phyloP scores from a whole-genome alignment of 2,113 vertebrate genomes.

The Percina caprodes region DNA sequence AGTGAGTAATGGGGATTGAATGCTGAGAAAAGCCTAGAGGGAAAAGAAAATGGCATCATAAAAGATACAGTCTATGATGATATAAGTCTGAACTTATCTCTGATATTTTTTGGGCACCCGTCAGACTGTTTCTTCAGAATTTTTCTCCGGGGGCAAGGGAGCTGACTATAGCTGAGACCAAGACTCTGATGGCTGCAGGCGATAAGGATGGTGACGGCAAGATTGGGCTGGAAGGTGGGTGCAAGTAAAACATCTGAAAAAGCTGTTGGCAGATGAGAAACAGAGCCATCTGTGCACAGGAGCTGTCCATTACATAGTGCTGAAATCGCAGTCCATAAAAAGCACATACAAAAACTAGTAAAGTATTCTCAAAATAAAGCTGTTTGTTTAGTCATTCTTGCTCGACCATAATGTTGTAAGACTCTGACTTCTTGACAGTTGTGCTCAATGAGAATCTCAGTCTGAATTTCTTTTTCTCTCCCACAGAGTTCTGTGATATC shows the following conservation, averaged over 20 bases:
- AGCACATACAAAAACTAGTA: not conserved
- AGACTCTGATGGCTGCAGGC: constrained; percentile 79
- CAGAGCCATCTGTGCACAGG: constrained; percentile 4
- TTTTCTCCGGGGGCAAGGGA: constrained; percentile 79
- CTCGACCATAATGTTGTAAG: not conserved
- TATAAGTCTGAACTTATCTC: constrained; percentile 4
- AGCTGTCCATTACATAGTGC: constrained; percentile 65
- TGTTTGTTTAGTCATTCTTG: constrained; percentile 21
- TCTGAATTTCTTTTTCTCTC: constrained; percentile 20
- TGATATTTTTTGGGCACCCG: constrained; percentile 4
- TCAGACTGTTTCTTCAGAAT: constrained; percentile 86
- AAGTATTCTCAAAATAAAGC: not conserved
- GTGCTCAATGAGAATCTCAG: not conserved
- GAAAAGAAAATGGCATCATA: constrained; percentile 6
- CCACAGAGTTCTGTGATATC: constrained; percentile 85
- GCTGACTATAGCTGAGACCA: constrained; percentile 83
- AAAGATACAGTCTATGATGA: constrained; percentile 12
- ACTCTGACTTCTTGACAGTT: not conserved
- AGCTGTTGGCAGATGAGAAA: constrained; percentile 2
- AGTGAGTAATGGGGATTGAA: not conserved
- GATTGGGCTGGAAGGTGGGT: constrained; percentile 86
- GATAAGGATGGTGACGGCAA: constrained; percentile 87
- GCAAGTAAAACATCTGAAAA: constrained; percentile 20
- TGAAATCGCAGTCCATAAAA: constrained; percentile 55
- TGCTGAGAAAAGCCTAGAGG: constrained; percentile 10